Percentiles rank a stretch among this genome's conserved stretches.
Conservation (phyloP, 2,797 vertebrate genomes). For the Hemitrygon akajei region DNA sequence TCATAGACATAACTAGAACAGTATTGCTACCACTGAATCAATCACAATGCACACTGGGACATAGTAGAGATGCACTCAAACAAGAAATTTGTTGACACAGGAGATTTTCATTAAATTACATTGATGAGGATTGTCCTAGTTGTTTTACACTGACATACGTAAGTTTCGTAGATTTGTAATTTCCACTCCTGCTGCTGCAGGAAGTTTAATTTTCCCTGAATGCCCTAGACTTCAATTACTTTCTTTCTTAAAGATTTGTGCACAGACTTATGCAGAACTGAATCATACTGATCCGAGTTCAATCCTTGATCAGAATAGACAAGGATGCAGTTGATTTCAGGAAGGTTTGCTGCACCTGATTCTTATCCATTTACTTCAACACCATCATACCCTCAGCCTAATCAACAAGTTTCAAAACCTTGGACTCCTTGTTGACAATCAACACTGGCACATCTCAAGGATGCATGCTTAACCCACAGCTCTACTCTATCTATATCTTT, state of each 20-base stretch:
- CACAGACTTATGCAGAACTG: too few relatives aligned
- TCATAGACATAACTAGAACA: neutral
- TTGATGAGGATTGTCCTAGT: neutral
- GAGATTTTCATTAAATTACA: conserved; percentile 12
- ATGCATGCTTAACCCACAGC: too few relatives aligned
- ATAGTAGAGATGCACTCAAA: neutral
- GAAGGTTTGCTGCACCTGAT: neutral
- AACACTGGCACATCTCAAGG: too few relatives aligned
- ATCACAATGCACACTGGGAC: conserved; percentile 14
- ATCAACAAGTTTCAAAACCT: too few relatives aligned
- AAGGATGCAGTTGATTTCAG: neutral
- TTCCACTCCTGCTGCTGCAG: neutral
- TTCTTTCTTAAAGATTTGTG: neutral
- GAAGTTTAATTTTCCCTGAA: neutral
- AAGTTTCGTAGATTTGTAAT: neutral
- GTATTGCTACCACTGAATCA: neutral
- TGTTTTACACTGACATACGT: neutral
- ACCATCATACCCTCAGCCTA: too few relatives aligned
- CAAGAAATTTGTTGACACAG: neutral
- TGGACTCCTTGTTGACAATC: too few relatives aligned
- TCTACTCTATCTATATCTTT: too few relatives aligned
- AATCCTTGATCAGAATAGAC: neutral
- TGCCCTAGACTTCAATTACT: neutral
- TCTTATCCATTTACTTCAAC: neutral
- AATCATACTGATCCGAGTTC: neutral